These are phyloP conservation scores for Mythimna vitellina DNA, from an alignment of 2,888 invertebrate species.

Conservation along the genomic window DNA sequence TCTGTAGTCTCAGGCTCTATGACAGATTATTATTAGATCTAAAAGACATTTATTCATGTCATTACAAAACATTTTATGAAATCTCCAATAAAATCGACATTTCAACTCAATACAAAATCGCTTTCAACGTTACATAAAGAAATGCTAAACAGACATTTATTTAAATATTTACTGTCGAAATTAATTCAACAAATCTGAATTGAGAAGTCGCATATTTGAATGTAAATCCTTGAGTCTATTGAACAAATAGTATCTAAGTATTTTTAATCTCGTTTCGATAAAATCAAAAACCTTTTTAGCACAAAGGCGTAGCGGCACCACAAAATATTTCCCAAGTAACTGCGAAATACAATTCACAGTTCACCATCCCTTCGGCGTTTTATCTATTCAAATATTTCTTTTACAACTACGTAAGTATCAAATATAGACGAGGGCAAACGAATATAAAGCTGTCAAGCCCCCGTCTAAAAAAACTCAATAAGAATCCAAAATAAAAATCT, in stretches of 20 bases:
- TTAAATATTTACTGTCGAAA: constrained; percentile 27
- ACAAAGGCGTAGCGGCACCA: constrained; percentile 13
- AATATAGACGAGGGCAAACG: constrained; percentile 52
- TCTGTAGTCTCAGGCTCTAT: too few relatives aligned
- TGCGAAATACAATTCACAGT: constrained; percentile 37
- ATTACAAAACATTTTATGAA: not conserved
- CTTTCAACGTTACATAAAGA: constrained; percentile 7
- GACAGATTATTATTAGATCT: too few relatives aligned
- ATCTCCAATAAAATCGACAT: not conserved
- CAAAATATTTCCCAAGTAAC: constrained; percentile 33
- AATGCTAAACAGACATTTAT: constrained; percentile 1
- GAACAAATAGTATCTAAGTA: constrained; percentile 19
- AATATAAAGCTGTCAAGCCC: constrained; percentile 65
- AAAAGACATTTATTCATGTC: too few relatives aligned
- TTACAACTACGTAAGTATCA: constrained; percentile 35
- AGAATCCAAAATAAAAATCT: constrained; percentile 64
- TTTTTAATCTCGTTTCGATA: constrained; percentile 37
- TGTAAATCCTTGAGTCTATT: constrained; percentile 29
- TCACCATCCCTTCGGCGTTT: constrained; percentile 36
- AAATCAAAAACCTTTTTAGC: constrained; percentile 33
- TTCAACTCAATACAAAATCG: not conserved
- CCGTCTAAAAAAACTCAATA: constrained; percentile 66
- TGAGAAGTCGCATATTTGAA: constrained; percentile 35
- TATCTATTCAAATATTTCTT: constrained; percentile 58
- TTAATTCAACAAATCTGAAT: constrained; percentile 25